Conservation (phyloP, 1,140 invertebrate species). For the Philopotamus ludificatus region DNA sequence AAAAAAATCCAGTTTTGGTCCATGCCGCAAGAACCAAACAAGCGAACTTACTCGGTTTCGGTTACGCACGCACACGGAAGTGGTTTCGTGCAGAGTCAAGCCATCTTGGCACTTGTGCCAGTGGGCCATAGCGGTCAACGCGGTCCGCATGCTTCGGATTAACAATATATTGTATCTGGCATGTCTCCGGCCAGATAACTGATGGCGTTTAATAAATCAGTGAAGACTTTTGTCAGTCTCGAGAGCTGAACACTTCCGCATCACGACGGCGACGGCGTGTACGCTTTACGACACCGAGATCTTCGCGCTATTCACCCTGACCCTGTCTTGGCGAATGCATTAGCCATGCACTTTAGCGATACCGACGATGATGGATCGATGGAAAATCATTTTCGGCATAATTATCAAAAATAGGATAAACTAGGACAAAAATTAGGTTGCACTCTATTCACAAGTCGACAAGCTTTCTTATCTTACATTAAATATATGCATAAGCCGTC, state of each 20-base stretch:
- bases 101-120: background rate
- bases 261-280: slow-evolving; percentile 10
- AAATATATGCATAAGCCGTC: too few species aligned
- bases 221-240: slow-evolving; percentile 8
- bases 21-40: background rate
- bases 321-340: background rate
- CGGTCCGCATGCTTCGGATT: background rate
- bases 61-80: slow-evolving; percentile 24
- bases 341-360: too few species aligned
- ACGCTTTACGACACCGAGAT: slow-evolving; percentile 2
- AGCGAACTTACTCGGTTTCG: slow-evolving; percentile 7
- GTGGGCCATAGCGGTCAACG: background rate
- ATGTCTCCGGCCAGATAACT: slow-evolving; percentile 6
- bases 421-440: background rate
- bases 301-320: background rate
- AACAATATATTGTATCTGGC: slow-evolving; percentile 4
- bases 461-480: background rate
- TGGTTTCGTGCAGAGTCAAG: background rate
- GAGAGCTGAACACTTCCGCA: slow-evolving; percentile 6
- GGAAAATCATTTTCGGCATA: background rate
- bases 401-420: background rate
- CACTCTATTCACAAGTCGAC: background rate
- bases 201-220: slow-evolving; percentile 9
- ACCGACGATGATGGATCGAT: background rate
- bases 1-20: background rate